These are phyloP conservation scores for Lepidostoma basale DNA, from an alignment of 1,140 invertebrate genomes.

Conservation along the genomic window DNA sequence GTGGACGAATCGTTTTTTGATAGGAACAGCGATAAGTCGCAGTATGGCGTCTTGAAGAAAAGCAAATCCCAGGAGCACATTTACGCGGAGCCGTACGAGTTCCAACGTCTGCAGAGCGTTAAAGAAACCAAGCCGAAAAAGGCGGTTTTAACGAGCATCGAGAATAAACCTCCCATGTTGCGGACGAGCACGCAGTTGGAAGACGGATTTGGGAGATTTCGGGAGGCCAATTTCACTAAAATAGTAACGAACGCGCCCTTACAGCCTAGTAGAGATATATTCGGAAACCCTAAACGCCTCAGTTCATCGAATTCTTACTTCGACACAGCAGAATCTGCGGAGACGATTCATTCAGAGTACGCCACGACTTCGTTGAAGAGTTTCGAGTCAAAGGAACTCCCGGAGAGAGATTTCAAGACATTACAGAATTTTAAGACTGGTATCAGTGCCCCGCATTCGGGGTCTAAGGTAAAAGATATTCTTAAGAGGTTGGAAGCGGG, in stretches of 20 bases:
- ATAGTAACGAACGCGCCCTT: not conserved
- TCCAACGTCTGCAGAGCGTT: constrained; percentile 30
- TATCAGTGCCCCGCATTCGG: too few species aligned
- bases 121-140: not conserved
- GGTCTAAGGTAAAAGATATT: constrained; percentile 41
- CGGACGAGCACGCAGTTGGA: constrained; percentile 38
- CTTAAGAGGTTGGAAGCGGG: constrained; percentile 44
- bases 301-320: not conserved
- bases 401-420: constrained; percentile 3
- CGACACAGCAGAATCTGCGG: not conserved
- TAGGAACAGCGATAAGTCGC: not conserved
- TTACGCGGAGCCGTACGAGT: constrained; percentile 58
- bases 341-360: constrained; percentile 2
- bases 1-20: constrained; percentile 18
- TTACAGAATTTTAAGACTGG: not conserved
- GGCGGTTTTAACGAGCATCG: not conserved
- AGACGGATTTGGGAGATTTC: constrained; percentile 34
- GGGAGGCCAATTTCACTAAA: constrained; percentile 31
- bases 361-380: not conserved
- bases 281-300: constrained; percentile 1
- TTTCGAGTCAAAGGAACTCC: not conserved
- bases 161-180: constrained; percentile 36
- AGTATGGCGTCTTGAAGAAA: constrained; percentile 34
- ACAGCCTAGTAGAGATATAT: constrained; percentile 1
- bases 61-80: constrained; percentile 50